phyloP scores from a whole-genome alignment of 2,797 vertebrate species.

The Hirundo rustica region DNA sequence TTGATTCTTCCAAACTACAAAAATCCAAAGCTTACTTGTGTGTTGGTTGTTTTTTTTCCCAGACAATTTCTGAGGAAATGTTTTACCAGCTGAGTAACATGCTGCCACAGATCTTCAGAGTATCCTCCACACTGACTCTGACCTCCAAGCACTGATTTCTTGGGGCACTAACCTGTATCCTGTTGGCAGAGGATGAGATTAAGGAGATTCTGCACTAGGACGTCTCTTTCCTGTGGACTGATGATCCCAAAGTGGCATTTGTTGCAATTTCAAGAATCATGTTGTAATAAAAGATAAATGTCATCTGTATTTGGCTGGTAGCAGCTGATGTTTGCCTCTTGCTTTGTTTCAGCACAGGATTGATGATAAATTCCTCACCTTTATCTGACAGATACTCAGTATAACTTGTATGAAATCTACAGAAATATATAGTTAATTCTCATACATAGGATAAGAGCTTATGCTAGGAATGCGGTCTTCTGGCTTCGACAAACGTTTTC shows the following conservation, averaged over 20 bases:
- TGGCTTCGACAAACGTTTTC: neutral
- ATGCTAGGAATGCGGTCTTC: neutral
- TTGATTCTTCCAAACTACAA: neutral
- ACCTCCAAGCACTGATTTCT: slow-evolving; percentile 89
- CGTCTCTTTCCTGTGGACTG: neutral
- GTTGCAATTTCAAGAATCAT: neutral
- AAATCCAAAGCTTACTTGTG: neutral
- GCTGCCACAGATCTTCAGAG: slow-evolving; percentile 98
- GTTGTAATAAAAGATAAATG: neutral
- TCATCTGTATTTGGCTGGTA: neutral
- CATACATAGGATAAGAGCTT: neutral
- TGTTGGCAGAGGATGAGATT: neutral
- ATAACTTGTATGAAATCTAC: neutral
- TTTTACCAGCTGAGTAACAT: slow-evolving; percentile 97
- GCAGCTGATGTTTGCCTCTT: neutral
- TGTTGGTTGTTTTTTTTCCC: neutral
- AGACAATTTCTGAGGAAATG: slow-evolving; percentile 99
- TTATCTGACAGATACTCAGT: neutral
- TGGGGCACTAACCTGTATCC: neutral
- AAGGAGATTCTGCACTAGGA: neutral
- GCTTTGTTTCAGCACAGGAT: neutral
- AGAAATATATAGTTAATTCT: neutral
- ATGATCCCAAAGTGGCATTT: neutral
- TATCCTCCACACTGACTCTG: slow-evolving; percentile 93
- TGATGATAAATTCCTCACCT: neutral